phyloP scores from a whole-genome alignment of 1,140 invertebrate species.

The Neodiprion pinetum region DNA sequence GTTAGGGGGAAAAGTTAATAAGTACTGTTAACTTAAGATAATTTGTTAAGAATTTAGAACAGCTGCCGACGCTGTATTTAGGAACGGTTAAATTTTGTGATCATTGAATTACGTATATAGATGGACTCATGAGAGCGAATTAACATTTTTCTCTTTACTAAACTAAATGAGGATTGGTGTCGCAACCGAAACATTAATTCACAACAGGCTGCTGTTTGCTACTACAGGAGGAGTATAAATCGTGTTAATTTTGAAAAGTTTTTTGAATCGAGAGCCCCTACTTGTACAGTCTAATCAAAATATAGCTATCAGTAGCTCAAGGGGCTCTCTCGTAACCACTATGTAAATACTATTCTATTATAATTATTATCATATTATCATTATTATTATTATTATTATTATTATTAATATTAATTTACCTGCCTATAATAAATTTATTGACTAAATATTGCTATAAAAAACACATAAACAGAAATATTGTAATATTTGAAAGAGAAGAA shows the following conservation, averaged over 20 bases:
- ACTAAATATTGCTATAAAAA: conserved; percentile 40
- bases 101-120: conserved; percentile 37
- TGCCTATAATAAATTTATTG: conserved; percentile 56
- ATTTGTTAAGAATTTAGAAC: conserved; percentile 36
- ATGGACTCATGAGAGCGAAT: not conserved
- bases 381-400: conserved; percentile 44
- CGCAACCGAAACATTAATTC: conserved; percentile 50
- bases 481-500: conserved; percentile 45
- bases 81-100: conserved; percentile 30
- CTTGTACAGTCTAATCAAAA: conserved; percentile 55
- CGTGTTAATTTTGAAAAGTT: conserved; percentile 47
- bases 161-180: conserved; percentile 28
- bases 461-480: conserved; percentile 42
- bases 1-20: conserved; percentile 36
- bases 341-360: conserved; percentile 52
- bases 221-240: conserved; percentile 45
- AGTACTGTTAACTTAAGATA: conserved; percentile 40
- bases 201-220: conserved; percentile 45
- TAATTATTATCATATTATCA: conserved; percentile 43
- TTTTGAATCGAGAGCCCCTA: conserved; percentile 44
- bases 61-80: conserved; percentile 39
- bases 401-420: conserved; percentile 58
- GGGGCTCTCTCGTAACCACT: conserved; percentile 36
- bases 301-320: conserved; percentile 37
- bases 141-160: not conserved